Conservation (phyloP, 2,888 invertebrate genomes). For the Abscondita cerata region DNA sequence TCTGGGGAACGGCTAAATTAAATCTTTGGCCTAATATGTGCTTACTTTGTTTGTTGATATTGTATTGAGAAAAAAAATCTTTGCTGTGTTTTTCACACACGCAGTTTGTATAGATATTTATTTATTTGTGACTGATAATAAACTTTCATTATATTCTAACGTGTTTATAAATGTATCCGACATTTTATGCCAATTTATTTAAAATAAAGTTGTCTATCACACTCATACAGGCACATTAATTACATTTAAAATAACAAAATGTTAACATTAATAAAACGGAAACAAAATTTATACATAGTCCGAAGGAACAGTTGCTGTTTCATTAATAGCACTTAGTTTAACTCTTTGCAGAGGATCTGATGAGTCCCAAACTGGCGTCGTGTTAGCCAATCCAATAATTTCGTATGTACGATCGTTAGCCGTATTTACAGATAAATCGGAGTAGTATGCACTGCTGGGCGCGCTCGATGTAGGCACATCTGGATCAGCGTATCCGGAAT, state of each 20-base stretch:
- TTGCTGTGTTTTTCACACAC: constrained; percentile 45
- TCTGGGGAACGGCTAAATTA: background rate
- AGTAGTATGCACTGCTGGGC: constrained; percentile 79
- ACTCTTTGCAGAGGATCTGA: constrained; percentile 44
- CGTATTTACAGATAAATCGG: constrained; percentile 69
- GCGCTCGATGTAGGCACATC: constrained; percentile 68
- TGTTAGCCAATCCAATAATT: constrained; percentile 65
- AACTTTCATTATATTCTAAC: constrained; percentile 34
- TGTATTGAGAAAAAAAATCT: constrained; percentile 38
- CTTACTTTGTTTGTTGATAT: constrained; percentile 33
- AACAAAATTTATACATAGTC: constrained; percentile 61
- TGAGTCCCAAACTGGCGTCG: constrained; percentile 60
- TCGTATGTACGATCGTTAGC: constrained; percentile 66
- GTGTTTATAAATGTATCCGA: constrained; percentile 16
- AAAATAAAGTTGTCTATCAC: constrained; percentile 33
- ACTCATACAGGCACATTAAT: constrained; percentile 34
- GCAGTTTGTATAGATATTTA: constrained; percentile 54
- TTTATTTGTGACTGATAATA: constrained; percentile 55
- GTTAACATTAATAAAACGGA: background rate
- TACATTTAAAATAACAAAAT: constrained; percentile 3
- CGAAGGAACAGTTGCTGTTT: constrained; percentile 65
- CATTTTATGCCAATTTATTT: constrained; percentile 25
- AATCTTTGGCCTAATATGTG: constrained; percentile 37
- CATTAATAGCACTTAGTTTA: constrained; percentile 64
- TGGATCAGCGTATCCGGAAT: constrained; percentile 70